Conservation (phyloP, 2,113 vertebrate genomes). For the Phaethornis superciliosus region DNA sequence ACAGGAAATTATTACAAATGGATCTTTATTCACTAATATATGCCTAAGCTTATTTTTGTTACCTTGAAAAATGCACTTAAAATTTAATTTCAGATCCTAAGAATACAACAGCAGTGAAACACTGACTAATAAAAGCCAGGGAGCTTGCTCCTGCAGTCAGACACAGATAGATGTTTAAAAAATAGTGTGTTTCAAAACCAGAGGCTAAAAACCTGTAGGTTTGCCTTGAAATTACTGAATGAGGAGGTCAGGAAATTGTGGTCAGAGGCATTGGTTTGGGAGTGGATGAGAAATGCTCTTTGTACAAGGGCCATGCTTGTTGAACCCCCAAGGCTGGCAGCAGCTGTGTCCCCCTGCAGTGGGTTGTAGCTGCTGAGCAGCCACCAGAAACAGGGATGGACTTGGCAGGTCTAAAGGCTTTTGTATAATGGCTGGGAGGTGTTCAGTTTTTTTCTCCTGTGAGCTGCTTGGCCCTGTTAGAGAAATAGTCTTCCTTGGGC, state of each 20-base stretch:
- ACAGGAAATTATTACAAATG: slow-evolving; percentile 55
- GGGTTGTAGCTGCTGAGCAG: not conserved
- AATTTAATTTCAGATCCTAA: slow-evolving; percentile 51
- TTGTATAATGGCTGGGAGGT: not conserved
- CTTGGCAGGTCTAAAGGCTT: not conserved
- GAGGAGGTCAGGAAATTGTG: slow-evolving; percentile 31
- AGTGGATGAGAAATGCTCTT: not conserved
- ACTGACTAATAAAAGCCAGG: not conserved
- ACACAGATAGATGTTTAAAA: not conserved
- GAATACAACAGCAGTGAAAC: not conserved
- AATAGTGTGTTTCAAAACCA: not conserved
- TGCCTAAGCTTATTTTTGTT: slow-evolving; percentile 62
- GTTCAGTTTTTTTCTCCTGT: rapidly evolving
- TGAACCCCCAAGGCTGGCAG: not conserved
- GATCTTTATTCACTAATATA: slow-evolving; percentile 30
- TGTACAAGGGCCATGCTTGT: not conserved
- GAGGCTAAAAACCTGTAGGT: not conserved
- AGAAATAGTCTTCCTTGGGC: not conserved
- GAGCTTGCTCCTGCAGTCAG: not conserved
- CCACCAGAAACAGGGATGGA: not conserved
- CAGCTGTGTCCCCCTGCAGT: not conserved
- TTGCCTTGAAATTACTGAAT: not conserved
- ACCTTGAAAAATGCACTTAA: slow-evolving; percentile 52
- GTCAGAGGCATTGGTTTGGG: not conserved
- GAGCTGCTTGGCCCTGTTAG: not conserved